Percentiles rank a stretch among this genome's conserved stretches.
These are phyloP conservation scores for Suricata suricatta DNA, from an alignment of 2,113 vertebrate genomes.

Conservation along the genomic window DNA sequence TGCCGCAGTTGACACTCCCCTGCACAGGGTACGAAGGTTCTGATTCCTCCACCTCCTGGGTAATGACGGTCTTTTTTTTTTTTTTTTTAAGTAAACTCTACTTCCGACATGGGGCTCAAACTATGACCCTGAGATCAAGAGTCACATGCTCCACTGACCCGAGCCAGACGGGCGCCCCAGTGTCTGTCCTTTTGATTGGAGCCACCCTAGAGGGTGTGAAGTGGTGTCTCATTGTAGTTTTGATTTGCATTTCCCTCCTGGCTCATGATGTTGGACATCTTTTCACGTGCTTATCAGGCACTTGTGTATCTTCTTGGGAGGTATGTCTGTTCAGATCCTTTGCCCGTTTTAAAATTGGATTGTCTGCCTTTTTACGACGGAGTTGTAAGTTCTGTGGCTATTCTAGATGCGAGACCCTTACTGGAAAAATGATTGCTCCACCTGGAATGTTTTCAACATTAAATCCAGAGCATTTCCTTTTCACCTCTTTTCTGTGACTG, in stretches of 20 bases:
- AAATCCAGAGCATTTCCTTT: neutral
- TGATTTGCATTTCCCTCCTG: neutral
- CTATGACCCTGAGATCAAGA: neutral
- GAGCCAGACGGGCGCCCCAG: neutral
- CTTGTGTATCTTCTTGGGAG: neutral
- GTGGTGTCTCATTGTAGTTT: neutral
- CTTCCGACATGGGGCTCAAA: neutral
- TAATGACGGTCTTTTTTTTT: neutral
- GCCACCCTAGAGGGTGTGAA: neutral
- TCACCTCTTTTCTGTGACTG: neutral
- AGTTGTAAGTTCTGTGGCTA: neutral
- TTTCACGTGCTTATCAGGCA: neutral
- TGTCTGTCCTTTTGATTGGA: neutral
- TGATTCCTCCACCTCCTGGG: neutral
- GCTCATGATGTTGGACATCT: neutral
- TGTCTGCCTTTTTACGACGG: neutral
- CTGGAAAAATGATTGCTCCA: no score
- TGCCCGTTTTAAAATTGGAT: neutral
- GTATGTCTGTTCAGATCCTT: neutral
- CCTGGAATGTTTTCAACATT: neutral
- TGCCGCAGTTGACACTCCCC: neutral
- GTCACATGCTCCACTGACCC: neutral
- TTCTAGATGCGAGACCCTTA: neutral
- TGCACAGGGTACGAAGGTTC: fast-evolving
- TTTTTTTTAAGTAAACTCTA: neutral